phyloP scores from a whole-genome alignment of 2,797 vertebrate species.

The Threskiornis aethiopicus region DNA sequence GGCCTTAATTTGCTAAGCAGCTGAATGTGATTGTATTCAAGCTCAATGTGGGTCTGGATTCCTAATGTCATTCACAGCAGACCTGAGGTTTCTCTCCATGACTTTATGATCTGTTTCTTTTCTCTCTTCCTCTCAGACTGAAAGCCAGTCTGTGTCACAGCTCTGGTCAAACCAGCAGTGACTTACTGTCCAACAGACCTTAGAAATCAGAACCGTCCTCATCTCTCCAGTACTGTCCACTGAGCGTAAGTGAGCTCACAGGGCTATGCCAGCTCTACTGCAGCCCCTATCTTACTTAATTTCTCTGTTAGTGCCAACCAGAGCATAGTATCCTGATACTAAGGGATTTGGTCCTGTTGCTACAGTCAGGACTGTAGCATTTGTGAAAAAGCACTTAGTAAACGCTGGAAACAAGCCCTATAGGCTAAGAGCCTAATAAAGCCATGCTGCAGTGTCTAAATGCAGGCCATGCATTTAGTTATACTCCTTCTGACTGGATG shows the following conservation, averaged over 20 bases:
- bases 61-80: neutral
- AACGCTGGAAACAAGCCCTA: slow-evolving; percentile 5
- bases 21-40: neutral
- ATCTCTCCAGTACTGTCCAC: neutral
- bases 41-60: neutral
- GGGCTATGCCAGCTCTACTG: neutral
- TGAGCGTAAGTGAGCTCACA: neutral
- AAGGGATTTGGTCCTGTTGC: neutral
- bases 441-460: neutral
- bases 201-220: neutral
- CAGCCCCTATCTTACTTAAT: neutral
- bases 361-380: neutral
- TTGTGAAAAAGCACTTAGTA: slow-evolving; percentile 34
- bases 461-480: slow-evolving; percentile 10
- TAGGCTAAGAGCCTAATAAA: slow-evolving; percentile 22
- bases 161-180: slow-evolving; percentile 11
- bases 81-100: neutral
- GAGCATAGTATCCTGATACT: neutral
- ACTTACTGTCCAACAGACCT: neutral
- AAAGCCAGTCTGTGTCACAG: neutral
- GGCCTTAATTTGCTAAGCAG: neutral
- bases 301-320: neutral
- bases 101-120: neutral
- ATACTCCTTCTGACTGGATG: neutral
- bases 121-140: neutral